phyloP scores from a whole-genome alignment of 2,888 invertebrate species.

The Byasa hedistus region DNA sequence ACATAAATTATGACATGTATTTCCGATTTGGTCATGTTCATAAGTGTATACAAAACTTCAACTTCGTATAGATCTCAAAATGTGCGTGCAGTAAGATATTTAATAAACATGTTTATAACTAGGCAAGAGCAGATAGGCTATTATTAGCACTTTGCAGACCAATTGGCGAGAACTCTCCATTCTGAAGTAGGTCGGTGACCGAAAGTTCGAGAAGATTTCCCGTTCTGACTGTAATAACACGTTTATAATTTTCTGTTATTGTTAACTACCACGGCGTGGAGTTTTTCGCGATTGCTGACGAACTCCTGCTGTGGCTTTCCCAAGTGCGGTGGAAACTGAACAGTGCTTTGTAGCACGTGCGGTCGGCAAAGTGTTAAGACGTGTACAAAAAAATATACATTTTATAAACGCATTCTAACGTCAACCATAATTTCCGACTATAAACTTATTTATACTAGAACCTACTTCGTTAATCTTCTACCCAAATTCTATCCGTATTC shows the following conservation, averaged over 20 bases:
- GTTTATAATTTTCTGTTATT: too few species aligned
- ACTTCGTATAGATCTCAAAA: not conserved
- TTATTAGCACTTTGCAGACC: too few species aligned
- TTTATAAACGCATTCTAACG: not conserved
- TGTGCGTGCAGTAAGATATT: not conserved
- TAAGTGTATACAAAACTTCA: too few species aligned
- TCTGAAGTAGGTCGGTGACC: too few species aligned
- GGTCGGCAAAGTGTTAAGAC: too few species aligned
- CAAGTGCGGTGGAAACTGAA: too few species aligned
- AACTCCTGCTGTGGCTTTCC: too few species aligned
- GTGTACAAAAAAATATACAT: not conserved
- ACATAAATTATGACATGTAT: not conserved
- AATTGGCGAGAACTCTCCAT: too few species aligned
- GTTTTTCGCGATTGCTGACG: too few species aligned
- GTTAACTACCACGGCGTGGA: not conserved
- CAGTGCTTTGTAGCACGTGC: too few species aligned
- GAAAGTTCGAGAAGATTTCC: too few species aligned
- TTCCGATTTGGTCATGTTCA: not conserved
- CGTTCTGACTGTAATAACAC: too few species aligned
- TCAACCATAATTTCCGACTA: not conserved
- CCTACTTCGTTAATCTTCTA: not conserved
- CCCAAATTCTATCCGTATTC: not conserved
- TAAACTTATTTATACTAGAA: conserved; percentile 3
- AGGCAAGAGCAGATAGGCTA: not conserved
- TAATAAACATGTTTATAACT: not conserved